Base-by-base conservation (phyloP, 2,888 invertebrate species). In the Dorcus hopei region DNA sequence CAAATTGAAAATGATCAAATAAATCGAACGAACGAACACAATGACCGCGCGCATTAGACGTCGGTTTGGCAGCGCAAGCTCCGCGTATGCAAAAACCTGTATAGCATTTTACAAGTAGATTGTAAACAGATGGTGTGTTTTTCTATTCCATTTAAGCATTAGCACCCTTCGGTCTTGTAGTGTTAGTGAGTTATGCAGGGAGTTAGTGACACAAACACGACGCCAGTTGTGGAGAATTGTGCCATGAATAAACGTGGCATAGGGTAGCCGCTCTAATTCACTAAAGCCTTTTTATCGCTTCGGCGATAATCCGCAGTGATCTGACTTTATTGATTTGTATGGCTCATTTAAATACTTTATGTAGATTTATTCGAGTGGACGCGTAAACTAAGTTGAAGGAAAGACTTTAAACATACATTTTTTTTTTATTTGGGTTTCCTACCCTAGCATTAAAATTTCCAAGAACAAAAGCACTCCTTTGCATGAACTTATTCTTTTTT, bases 61-160 rank as follows among this genome's bases (percentile, higher is more conserved):
- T 45, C 19, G 45, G 45, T 45, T 45, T n/a, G 19, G 45, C 23
- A 45, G 45, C 23, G 4, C 23, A 45, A 4, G 11, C 42, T 14
- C 14, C 42, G 9, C 45, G 52, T 61, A 61, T 62, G 62, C 62
- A 65, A 64, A 65, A 64, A 64, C 59, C 55, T 53, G 57, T 49
- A 56, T 58, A 41, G 50, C 61, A 58, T 63, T 61, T 61, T 59
- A 54, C 61, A 54, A 61, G 65, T 71, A 71, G 77, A 79, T 79
- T 77, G 77, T 75, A 76, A 79, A 75, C 80, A 80, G 79, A 80
- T 80, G 80, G 79, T 79, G 75, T 69, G 75, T 77, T 79, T 79
- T 79, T 79, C 79, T 79, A 73, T 79, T 76, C 79, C 79, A 79
- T 79, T 79, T 79, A 72, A 51, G 77, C 78, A 77, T 79, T 79